Percentiles rank a stretch among this genome's conserved stretches.
Conservation (phyloP, 2,113 vertebrate genomes). For the Nothoprocta perdicaria region DNA sequence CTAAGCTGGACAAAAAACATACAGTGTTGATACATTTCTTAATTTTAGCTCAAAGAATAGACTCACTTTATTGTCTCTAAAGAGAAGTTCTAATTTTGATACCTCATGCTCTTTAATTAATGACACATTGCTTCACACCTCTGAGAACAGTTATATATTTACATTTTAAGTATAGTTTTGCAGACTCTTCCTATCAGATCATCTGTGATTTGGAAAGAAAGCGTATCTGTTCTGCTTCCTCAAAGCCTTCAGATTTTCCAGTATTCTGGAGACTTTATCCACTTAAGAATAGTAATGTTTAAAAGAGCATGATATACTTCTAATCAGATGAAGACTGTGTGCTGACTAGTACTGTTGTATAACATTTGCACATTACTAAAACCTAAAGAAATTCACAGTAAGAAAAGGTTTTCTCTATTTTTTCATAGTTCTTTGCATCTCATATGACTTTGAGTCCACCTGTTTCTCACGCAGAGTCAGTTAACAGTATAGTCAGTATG, state of each 20-base stretch:
- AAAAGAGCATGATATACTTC: not conserved
- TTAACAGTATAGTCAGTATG: not conserved
- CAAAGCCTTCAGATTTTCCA: not conserved
- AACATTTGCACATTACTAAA: not conserved
- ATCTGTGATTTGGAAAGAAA: not conserved
- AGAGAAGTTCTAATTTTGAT: not conserved
- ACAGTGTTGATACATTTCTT: not conserved
- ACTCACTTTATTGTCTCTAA: not conserved
- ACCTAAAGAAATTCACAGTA: not conserved
- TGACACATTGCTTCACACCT: not conserved
- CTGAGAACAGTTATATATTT: not conserved
- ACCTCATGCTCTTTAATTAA: not conserved
- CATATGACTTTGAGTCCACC: not conserved
- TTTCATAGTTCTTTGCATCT: not conserved
- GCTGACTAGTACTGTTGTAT: not conserved
- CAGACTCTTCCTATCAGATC: not conserved
- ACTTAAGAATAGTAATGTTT: not conserved
- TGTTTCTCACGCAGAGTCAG: not conserved
- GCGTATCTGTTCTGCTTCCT: fast-evolving
- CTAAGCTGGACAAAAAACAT: not conserved
- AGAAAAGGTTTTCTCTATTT: not conserved
- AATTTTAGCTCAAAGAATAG: not conserved
- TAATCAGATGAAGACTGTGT: not conserved
- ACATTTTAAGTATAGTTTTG: not conserved
- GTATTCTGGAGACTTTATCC: not conserved